Percentiles rank a stretch among this genome's conserved stretches.
Evolutionary conservation across 2,888 invertebrate genomes (phyloP).

Genomic region (Nephrotoma flavescens): DNA sequence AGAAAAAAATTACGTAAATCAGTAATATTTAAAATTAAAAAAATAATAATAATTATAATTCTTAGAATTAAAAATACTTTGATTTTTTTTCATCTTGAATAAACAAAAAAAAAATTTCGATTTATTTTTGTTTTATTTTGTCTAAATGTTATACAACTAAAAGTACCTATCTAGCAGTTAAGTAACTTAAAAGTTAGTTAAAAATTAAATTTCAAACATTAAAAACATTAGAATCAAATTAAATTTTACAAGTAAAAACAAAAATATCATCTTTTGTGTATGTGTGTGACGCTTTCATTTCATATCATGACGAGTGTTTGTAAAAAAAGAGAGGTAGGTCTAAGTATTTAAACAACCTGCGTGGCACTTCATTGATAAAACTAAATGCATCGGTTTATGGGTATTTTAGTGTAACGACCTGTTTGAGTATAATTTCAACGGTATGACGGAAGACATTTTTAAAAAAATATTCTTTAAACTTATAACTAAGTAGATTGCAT

Average conservation of each 20-base stretch:
- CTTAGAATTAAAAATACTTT: slow-evolving; percentile 4
- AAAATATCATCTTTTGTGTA: neutral
- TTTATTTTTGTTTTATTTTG: neutral
- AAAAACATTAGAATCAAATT: neutral
- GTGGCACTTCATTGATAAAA: neutral
- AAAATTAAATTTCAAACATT: neutral
- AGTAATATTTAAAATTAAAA: neutral
- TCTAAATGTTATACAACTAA: neutral
- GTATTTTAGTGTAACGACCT: neutral
- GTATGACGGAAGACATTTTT: neutral
- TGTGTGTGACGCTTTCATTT: neutral
- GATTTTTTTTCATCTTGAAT: neutral
- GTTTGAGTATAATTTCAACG: neutral
- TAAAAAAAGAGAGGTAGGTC: neutral
- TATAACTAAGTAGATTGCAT: neutral
- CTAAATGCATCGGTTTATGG: neutral
- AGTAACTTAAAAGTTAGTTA: neutral
- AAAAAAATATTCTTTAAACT: neutral
- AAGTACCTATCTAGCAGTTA: neutral
- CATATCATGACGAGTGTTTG: neutral
- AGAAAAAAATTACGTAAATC: neutral
- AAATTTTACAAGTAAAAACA: neutral
- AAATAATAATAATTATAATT: slow-evolving; percentile 2
- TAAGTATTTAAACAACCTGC: neutral
- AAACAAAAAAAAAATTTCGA: neutral